Evolutionary conservation across 1,140 invertebrate genomes (phyloP), one percentile per base, ranked within the genome.

Genomic region (Ectropis grisescens): DNA sequence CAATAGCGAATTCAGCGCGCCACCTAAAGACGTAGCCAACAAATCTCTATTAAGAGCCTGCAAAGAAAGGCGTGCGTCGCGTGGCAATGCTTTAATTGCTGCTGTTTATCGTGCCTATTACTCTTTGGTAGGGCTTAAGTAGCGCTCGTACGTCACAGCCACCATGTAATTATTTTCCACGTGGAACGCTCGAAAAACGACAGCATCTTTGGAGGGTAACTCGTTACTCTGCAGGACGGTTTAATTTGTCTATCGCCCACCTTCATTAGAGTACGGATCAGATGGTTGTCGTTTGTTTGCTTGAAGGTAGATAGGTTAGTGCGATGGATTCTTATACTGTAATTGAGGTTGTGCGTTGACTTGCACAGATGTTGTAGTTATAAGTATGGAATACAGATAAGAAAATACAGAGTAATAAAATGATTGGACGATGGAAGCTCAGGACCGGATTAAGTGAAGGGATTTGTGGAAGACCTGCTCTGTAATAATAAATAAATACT

Each of bases 61-160:
- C 27, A 28, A 11, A 12, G 71, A 76, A 71, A 72, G 49, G 61
- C 75, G 68, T 71, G 69, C 68, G 71, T 76, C 71, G 71, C 55
- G 54, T 76, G 47, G 68, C 75, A 72, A 76, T 80, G 69, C 58
- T 80, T 80, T 76, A 76, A 76, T 80, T 80, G 71, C 58, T 52
- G 57, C 49, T 69, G 70, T 76, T 80, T 80, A 80, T 76, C 66
- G 59, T 50, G 25, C 41, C 64, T 50, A 76, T 80, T 70, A 60
- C 57, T 80, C 75, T 75, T 58, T 59, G 65, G 62, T 53, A 37
- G 43, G 53, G 55, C 58, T 70, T 72, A 76, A 76, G 74, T 72
- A 72, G 71, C 69, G 52, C 49, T 51, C 71, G 61, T 76, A 80
- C 71, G 69, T 80, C 69, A 76, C 69, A 34, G 55, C 26, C 41